A percentile compares a stretch with the other conserved stretches of the same genome.
Evolutionary conservation across 2,888 invertebrate species (phyloP).

Genomic region (Oxycera nigricornis): DNA sequence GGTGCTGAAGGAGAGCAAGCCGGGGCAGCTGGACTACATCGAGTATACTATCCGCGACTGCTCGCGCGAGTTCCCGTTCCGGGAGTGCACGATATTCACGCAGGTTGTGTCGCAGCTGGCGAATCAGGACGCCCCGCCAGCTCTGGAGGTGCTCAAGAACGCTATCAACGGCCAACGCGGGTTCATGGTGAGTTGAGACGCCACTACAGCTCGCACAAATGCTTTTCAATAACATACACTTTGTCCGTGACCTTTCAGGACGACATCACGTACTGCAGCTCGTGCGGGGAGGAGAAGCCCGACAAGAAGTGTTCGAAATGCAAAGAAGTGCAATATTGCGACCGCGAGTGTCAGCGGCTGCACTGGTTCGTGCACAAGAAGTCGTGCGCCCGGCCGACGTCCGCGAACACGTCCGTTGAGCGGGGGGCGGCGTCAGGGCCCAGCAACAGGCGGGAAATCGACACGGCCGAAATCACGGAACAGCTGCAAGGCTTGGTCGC

Average conservation of each 20-base stretch:
- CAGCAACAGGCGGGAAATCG: constrained; percentile 54
- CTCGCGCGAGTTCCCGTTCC: constrained; percentile 87
- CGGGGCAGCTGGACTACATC: constrained; percentile 71
- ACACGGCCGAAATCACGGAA: constrained; percentile 64
- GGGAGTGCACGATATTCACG: constrained; percentile 88
- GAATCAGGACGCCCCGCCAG: constrained; percentile 73
- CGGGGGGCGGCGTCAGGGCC: constrained; percentile 48
- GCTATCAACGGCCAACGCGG: constrained; percentile 89
- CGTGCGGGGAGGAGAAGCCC: constrained; percentile 89
- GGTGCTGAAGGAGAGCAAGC: constrained; percentile 77
- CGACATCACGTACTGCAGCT: constrained; percentile 75
- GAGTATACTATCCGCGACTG: constrained; percentile 82
- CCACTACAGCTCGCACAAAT: too few species aligned
- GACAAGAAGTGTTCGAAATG: constrained; percentile 95
- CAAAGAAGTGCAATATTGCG: constrained; percentile 92
- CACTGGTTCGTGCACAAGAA: constrained; percentile 94
- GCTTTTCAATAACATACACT: too few species aligned
- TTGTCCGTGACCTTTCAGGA: constrained; percentile 59
- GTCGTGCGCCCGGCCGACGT: constrained; percentile 73
- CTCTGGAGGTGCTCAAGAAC: constrained; percentile 74
- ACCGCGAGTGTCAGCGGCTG: constrained; percentile 90
- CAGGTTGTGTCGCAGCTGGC: constrained; percentile 80
- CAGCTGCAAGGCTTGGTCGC: constrained; percentile 64
- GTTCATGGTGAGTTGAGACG: constrained; percentile 67
- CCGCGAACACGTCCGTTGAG: constrained; percentile 56